Conservation (phyloP, 2,888 invertebrate genomes). For the Mellilla xanthometata region DNA sequence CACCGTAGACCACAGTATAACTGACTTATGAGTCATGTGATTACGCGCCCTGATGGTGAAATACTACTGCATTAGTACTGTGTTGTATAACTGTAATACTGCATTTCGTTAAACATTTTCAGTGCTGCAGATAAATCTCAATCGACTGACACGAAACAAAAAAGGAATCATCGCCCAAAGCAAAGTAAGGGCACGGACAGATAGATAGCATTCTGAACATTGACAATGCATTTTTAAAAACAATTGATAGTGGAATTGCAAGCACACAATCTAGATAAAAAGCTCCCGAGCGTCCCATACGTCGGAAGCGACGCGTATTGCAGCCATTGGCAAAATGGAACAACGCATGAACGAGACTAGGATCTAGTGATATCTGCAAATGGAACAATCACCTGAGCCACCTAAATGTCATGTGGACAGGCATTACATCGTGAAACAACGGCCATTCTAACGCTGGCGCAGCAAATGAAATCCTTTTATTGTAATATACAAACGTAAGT, state of each 20-base stretch:
- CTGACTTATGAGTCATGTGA: too few relatives aligned
- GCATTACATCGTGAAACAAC: slow-evolving; percentile 7
- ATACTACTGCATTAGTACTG: too few relatives aligned
- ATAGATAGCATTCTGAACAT: slow-evolving; percentile 8
- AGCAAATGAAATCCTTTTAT: too few relatives aligned
- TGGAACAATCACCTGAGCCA: slow-evolving; percentile 17
- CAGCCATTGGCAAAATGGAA: slow-evolving; percentile 41
- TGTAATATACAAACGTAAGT: too few relatives aligned
- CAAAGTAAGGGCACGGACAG: neutral
- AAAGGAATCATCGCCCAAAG: too few relatives aligned
- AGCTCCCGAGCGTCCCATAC: slow-evolving; percentile 44
- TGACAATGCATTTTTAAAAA: slow-evolving; percentile 44
- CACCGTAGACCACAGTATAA: too few relatives aligned
- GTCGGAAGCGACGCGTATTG: slow-evolving; percentile 45
- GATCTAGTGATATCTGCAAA: slow-evolving; percentile 15
- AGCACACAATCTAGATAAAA: slow-evolving; percentile 45
- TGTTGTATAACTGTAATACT: too few relatives aligned
- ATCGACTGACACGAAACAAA: too few relatives aligned
- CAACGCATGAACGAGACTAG: slow-evolving; percentile 20
- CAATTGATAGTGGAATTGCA: slow-evolving; percentile 47
- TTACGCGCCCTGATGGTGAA: too few relatives aligned
- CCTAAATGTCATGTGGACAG: slow-evolving; percentile 13
- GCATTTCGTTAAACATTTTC: too few relatives aligned
- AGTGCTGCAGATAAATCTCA: too few relatives aligned
- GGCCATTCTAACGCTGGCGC: neutral